A percentile compares a stretch with the other conserved stretches of the same genome.
phyloP scores from a whole-genome alignment of 2,113 vertebrate species.

The Coracopsis vasa region DNA sequence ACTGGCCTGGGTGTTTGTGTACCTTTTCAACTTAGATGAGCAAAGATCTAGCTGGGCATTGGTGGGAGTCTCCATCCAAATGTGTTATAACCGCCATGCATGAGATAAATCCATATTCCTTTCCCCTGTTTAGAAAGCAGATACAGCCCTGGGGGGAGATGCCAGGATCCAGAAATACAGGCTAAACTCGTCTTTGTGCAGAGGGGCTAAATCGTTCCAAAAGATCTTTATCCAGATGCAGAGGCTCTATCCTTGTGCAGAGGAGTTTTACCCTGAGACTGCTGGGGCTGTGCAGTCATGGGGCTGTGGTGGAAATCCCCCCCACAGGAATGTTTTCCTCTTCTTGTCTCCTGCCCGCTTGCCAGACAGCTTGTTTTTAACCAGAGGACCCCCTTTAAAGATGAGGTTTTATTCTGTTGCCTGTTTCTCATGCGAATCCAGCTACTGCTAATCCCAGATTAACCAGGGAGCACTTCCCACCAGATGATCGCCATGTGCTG shows the following conservation, averaged over 20 bases:
- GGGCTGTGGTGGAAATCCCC: neutral
- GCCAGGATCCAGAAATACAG: neutral
- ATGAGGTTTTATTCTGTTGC: neutral
- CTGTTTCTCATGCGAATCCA: neutral
- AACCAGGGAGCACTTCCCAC: neutral
- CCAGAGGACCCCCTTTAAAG: neutral
- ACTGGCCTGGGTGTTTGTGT: neutral
- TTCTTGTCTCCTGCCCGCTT: neutral
- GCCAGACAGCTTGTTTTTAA: accelerated
- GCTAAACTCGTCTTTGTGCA: neutral
- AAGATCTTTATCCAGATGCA: neutral
- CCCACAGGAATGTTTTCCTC: accelerated
- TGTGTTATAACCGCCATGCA: neutral
- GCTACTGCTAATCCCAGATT: neutral
- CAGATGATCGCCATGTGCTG: neutral
- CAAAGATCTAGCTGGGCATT: neutral
- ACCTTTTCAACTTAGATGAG: neutral
- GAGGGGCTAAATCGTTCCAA: neutral
- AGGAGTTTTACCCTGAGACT: neutral
- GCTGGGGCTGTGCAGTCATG: neutral
- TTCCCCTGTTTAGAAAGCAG: neutral
- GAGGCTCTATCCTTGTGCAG: neutral
- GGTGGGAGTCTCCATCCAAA: neutral
- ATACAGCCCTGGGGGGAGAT: neutral
- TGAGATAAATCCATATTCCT: neutral